phyloP scores from a whole-genome alignment of 2,797 vertebrate genomes.

The Gambelia wislizenii region DNA sequence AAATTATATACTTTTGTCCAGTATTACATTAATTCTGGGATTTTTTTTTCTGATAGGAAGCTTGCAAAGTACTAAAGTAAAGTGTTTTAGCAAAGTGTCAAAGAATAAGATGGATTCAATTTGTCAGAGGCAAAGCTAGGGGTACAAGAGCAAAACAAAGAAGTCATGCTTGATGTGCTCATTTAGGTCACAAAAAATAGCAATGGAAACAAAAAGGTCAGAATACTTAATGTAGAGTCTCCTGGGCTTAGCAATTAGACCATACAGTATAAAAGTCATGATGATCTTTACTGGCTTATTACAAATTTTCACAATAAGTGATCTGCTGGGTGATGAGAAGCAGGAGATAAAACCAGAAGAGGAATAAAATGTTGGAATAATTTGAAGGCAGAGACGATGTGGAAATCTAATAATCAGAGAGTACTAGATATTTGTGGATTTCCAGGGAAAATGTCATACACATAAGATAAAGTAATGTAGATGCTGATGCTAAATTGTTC shows the following conservation, averaged over 20 bases:
- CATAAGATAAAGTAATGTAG: neutral
- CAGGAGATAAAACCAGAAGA: constrained; percentile 9
- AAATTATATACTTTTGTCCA: neutral
- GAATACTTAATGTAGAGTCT: constrained; percentile 32
- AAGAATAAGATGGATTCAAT: neutral
- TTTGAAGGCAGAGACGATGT: neutral
- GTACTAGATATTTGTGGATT: neutral
- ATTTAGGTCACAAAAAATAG: constrained; percentile 47
- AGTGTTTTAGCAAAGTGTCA: neutral
- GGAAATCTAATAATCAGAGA: neutral
- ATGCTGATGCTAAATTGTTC: neutral
- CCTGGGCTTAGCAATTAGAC: constrained; percentile 40
- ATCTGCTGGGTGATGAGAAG: neutral
- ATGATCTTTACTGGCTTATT: constrained; percentile 49
- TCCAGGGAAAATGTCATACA: neutral
- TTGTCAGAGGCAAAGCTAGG: constrained; percentile 5
- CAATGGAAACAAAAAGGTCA: constrained; percentile 54
- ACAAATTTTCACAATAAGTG: constrained; percentile 49
- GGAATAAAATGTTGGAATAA: constrained; percentile 15
- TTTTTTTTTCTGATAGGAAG: too few relatives aligned
- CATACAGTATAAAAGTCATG: constrained; percentile 41
- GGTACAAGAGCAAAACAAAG: constrained; percentile 13
- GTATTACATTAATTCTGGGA: neutral
- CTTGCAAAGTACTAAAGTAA: neutral
- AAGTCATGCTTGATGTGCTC: constrained; percentile 15